These are phyloP conservation scores for Pterostichus madidus DNA, from an alignment of 2,888 invertebrate genomes.

Conservation along the genomic window DNA sequence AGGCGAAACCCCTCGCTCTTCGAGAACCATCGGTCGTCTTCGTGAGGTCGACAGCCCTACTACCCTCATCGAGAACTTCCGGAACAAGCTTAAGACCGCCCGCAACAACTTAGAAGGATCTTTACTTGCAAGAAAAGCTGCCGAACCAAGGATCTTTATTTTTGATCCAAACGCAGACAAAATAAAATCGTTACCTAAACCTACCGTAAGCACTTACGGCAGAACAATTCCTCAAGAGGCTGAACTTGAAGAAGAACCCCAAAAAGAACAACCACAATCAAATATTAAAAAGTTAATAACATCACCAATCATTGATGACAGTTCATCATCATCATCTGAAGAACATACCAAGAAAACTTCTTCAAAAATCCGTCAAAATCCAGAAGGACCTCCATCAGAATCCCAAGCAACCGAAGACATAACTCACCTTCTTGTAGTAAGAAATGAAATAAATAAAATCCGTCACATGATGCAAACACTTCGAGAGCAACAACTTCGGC, in stretches of 20 bases:
- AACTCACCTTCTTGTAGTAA: conserved; percentile 35
- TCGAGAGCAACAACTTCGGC: conserved; percentile 73
- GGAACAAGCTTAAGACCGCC: conserved; percentile 50
- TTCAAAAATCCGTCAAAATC: neutral
- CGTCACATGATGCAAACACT: conserved; percentile 72
- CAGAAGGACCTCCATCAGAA: no score
- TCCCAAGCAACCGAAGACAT: conserved; percentile 20
- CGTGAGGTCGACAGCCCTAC: conserved; percentile 8
- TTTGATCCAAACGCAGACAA: neutral
- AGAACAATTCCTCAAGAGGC: neutral
- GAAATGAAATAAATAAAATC: conserved; percentile 73
- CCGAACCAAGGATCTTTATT: conserved; percentile 5
- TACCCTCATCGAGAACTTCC: conserved; percentile 44
- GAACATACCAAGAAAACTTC: neutral
- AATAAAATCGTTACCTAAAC: no score
- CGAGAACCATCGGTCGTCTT: conserved; percentile 23
- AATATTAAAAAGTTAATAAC: conserved; percentile 10
- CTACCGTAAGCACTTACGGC: neutral
- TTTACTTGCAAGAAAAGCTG: neutral
- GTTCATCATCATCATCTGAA: conserved; percentile 13
- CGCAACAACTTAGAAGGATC: conserved; percentile 44
- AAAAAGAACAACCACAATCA: neutral
- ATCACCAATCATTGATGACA: neutral
- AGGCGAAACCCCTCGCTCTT: neutral
- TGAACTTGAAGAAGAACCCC: conserved; percentile 9